Evolutionary conservation across 2,888 invertebrate genomes (phyloP).

Genomic region (Atethmia centrago): DNA sequence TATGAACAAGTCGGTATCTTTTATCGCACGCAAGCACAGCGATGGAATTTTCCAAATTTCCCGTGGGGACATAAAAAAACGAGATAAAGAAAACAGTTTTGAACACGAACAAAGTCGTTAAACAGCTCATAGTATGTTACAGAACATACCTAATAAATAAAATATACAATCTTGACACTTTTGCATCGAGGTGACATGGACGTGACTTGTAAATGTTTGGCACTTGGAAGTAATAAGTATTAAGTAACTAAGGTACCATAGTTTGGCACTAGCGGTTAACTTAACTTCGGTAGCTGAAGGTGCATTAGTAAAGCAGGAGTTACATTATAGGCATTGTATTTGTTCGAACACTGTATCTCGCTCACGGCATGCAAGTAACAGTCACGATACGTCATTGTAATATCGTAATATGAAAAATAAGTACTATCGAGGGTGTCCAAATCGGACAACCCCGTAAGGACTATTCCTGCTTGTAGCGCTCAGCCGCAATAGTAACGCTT

Average conservation of each 20-base stretch:
- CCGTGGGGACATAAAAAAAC: slow-evolving; percentile 42
- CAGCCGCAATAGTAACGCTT: too few relatives aligned
- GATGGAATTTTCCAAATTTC: slow-evolving; percentile 51
- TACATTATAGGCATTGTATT: not conserved
- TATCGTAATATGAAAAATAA: too few relatives aligned
- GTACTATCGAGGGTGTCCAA: too few relatives aligned
- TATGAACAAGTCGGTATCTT: slow-evolving; percentile 30
- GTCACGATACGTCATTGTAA: not conserved
- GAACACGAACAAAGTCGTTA: slow-evolving; percentile 32
- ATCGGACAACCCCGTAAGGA: too few relatives aligned
- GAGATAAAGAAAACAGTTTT: slow-evolving; percentile 41
- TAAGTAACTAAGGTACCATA: not conserved
- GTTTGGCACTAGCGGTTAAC: slow-evolving; percentile 39
- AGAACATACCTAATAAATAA: slow-evolving; percentile 26
- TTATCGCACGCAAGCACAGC: slow-evolving; percentile 38
- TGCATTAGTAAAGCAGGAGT: not conserved
- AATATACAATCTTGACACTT: slow-evolving; percentile 60
- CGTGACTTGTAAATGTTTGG: slow-evolving; percentile 51
- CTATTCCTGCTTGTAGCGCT: too few relatives aligned
- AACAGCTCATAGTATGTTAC: slow-evolving; percentile 7
- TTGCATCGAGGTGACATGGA: slow-evolving; percentile 38
- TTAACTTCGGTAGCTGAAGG: not conserved
- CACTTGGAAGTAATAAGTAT: slow-evolving; percentile 24
- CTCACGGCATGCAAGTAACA: not conserved
- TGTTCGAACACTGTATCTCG: not conserved